Evolutionary conservation across 2,888 invertebrate species (phyloP).

Genomic region (Linyphia triangularis): DNA sequence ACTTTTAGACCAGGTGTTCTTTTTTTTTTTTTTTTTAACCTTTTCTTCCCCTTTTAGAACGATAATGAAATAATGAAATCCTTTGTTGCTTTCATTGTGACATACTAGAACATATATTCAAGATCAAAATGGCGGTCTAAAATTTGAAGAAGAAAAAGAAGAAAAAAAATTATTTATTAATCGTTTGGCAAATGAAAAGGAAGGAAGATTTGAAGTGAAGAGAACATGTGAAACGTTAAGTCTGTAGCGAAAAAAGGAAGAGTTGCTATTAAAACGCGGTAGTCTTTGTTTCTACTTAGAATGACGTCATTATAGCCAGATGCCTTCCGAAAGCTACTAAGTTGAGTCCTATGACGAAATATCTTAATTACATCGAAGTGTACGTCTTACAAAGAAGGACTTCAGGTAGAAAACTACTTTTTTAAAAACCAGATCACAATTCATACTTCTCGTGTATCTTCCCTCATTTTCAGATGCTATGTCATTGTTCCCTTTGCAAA

Average conservation of each 20-base stretch:
- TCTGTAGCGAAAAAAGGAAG: background rate
- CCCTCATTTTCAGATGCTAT: slow-evolving; percentile 4
- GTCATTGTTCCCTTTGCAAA: slow-evolving; percentile 1
- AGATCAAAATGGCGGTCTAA: background rate
- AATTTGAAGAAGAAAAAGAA: background rate
- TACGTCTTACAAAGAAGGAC: slow-evolving; percentile 1
- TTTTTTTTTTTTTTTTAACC: background rate
- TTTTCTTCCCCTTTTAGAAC: slow-evolving; percentile 12
- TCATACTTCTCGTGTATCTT: slow-evolving; percentile 8
- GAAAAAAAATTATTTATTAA: background rate
- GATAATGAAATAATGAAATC: slow-evolving; percentile 45
- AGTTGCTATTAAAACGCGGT: slow-evolving; percentile 37
- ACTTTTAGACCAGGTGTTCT: background rate
- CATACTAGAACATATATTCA: slow-evolving; percentile 7
- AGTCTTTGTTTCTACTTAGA: background rate
- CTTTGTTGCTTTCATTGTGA: slow-evolving; percentile 55
- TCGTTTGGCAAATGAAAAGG: slow-evolving; percentile 1
- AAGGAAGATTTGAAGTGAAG: background rate
- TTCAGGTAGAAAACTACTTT: slow-evolving; percentile 12
- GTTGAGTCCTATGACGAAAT: slow-evolving; percentile 25
- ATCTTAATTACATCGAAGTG: slow-evolving; percentile 14
- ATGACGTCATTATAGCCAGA: slow-evolving; percentile 6
- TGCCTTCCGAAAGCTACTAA: slow-evolving; percentile 33
- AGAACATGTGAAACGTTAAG: slow-evolving; percentile 11
- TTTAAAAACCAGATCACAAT: background rate